Conservation (phyloP, 2,797 vertebrate genomes). For the Molossus molossus region DNA sequence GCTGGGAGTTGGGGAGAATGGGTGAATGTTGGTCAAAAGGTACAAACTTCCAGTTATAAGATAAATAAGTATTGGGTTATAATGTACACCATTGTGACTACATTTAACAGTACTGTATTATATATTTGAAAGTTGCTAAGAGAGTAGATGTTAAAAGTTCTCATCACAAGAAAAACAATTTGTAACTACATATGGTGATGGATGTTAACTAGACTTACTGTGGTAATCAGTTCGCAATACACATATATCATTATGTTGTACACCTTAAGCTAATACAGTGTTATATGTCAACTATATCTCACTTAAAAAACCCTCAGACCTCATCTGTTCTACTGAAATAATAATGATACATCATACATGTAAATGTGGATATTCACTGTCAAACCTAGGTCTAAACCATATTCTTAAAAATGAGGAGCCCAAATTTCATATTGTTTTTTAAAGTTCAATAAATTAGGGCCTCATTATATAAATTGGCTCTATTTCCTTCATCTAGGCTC, state of each 20-base stretch:
- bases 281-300: neutral
- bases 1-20: neutral
- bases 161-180: neutral
- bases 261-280: neutral
- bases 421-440: neutral
- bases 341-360: constrained; percentile 4
- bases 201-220: neutral
- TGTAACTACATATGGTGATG: neutral
- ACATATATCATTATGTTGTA: neutral
- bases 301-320: neutral
- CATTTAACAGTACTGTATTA: neutral
- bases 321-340: neutral
- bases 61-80: neutral
- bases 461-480: constrained; percentile 24
- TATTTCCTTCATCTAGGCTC: neutral
- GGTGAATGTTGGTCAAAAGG: neutral
- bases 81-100: neutral
- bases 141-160: neutral
- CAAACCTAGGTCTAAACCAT: constrained; percentile 11
- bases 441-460: constrained; percentile 10
- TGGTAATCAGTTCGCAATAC: neutral
- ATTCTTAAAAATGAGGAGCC: constrained; percentile 32
- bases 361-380: constrained; percentile 22
- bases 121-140: neutral
- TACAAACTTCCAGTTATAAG: neutral